Evolutionary conservation across 2,888 invertebrate species (phyloP), one percentile per base, ranked within the genome.

Genomic region (Cenopis cana): DNA sequence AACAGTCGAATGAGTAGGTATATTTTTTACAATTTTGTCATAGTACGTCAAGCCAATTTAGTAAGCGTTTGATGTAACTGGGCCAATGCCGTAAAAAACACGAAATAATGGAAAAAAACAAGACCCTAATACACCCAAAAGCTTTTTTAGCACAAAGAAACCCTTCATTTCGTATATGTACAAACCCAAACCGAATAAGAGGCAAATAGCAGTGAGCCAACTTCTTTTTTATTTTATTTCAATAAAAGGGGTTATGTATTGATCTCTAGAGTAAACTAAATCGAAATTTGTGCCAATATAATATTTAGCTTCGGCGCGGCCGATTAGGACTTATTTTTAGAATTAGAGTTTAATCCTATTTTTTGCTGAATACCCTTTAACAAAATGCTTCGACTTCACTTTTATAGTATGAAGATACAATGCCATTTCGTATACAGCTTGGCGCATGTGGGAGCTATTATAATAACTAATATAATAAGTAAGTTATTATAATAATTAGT

Each of bases 221-320:
- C 12, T 54, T 5, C 11, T 12, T 54, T 12, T 54, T 20, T 54
- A 54, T 24, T 54, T 54, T n/a, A 54, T 54, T 54, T 54, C 52
- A 54, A 24, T 11, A 52, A 52, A 52, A 24, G 11, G 5, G 4
- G 20, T 14, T 54, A 24, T 12, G 12, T 24, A 60, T 10, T 46
- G 41, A 3, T 59, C 59, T 24, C n/a, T 24, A 4, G 14, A 41
- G 36, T 17, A 33, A 46, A 46, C 24, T 41, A 20, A 41, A 41
- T 41, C 8, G 9, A 41, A 41, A 59, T 59, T 20, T n/a, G 38
- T n/a, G 24, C 46, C 24, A 41, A 46, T 36, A 59, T 24, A 46
- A 60, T 10, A 41, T 24, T n/a, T 59, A 9, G 9, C 9, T 10
- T 60, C 59, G n/a, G n/a, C 29, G n/a, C 24, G 46, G 24, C 20